Evolutionary conservation across 1,140 invertebrate genomes (phyloP).

Genomic region (Mamestra configurata): DNA sequence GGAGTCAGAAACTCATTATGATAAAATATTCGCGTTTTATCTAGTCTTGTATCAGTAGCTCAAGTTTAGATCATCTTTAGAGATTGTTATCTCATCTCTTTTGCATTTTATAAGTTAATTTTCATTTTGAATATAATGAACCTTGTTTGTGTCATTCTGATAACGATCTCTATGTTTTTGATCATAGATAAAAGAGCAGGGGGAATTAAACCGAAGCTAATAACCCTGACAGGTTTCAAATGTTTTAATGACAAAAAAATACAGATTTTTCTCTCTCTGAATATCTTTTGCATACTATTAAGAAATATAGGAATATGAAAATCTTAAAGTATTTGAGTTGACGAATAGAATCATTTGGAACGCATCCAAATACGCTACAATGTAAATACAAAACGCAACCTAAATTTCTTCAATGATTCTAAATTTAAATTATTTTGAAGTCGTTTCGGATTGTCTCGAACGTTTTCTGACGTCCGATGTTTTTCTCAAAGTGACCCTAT

Average conservation of each 20-base stretch:
- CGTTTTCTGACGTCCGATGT: constrained; percentile 1
- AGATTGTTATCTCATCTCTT: constrained; percentile 24
- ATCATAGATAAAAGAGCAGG: constrained; percentile 18
- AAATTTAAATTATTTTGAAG: constrained; percentile 39
- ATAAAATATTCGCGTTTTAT: neutral
- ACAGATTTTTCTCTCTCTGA: constrained; percentile 3
- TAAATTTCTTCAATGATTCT: constrained; percentile 55
- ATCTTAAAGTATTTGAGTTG: constrained; percentile 29
- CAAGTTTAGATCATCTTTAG: neutral
- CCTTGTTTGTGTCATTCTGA: constrained; percentile 2
- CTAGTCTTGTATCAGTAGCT: neutral
- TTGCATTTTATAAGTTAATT: constrained; percentile 39
- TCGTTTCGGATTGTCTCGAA: constrained; percentile 17
- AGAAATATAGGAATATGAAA: constrained; percentile 14
- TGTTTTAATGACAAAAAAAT: neutral
- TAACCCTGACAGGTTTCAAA: constrained; percentile 7
- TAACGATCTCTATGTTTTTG: constrained; percentile 23
- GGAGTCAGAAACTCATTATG: constrained; percentile 1
- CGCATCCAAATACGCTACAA: constrained; percentile 41
- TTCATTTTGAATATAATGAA: constrained; percentile 15
- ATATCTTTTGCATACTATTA: constrained; percentile 20
- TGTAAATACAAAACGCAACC: constrained; percentile 54
- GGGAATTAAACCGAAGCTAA: neutral
- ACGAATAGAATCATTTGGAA: constrained; percentile 56
- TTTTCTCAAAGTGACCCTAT: constrained; percentile 41